Conservation (phyloP, 2,113 vertebrate species). For the Mirza zaza region DNA sequence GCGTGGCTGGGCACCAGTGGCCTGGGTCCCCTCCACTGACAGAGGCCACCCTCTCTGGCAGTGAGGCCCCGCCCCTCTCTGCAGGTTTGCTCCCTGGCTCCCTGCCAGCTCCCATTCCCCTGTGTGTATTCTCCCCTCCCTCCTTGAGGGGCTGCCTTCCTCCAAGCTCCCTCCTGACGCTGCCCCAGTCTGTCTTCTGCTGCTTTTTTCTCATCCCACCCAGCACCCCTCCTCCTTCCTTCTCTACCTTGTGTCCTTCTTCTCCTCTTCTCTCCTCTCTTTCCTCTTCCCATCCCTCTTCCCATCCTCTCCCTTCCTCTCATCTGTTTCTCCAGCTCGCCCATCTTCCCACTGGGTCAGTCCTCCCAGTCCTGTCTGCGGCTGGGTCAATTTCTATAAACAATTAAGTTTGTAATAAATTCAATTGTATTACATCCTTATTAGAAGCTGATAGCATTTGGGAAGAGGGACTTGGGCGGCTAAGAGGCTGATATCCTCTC, state of each 20-base stretch:
- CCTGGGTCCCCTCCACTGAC: background rate
- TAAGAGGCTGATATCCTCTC: constrained; percentile 66
- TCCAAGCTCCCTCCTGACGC: background rate
- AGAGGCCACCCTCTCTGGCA: background rate
- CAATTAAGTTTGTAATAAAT: constrained; percentile 77
- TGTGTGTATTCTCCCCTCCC: background rate
- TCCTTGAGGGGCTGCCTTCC: background rate
- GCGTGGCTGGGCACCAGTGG: background rate
- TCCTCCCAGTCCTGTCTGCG: constrained; percentile 52
- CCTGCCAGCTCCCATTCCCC: too few relatives aligned
- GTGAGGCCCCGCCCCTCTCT: background rate
- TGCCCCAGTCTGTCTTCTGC: background rate
- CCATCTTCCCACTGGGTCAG: background rate
- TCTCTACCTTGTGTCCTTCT: too few relatives aligned
- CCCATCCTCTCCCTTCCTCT: background rate
- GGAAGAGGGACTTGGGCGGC: constrained; percentile 68
- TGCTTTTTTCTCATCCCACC: background rate
- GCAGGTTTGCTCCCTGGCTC: background rate
- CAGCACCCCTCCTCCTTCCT: background rate
- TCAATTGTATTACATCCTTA: constrained; percentile 67
- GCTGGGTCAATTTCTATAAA: constrained; percentile 65
- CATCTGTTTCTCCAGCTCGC: background rate
- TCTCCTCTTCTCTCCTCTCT: background rate
- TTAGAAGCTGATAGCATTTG: constrained; percentile 70
- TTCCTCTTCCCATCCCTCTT: background rate